Conservation (phyloP, 2,797 vertebrate species). For the Bovichtus diacanthus region DNA sequence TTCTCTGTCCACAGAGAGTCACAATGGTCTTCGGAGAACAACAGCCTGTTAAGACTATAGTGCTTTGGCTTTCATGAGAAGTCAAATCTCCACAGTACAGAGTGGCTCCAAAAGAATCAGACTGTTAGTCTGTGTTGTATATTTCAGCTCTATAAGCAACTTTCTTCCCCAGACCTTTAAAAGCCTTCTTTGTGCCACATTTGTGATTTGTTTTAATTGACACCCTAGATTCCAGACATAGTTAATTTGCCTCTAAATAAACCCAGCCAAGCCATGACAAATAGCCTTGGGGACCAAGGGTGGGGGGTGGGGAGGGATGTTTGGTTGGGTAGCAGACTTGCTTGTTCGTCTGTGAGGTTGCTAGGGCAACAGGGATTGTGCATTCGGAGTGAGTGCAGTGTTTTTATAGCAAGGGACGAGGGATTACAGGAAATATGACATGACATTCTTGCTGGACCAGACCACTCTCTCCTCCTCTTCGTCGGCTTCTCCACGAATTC, state of each 20-base stretch:
- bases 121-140: conserved; percentile 50
- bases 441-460: conserved; percentile 81
- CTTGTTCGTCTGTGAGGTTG: conserved; percentile 85
- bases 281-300: conserved; percentile 82
- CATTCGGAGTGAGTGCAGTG: conserved; percentile 75
- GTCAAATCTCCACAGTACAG: conserved; percentile 38
- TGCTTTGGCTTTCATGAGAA: conserved; percentile 30
- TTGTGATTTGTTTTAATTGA: conserved; percentile 78
- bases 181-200: conserved; percentile 69
- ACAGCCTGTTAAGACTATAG: conserved; percentile 39
- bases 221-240: conserved; percentile 87
- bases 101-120: conserved; percentile 39
- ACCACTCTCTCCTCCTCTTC: conserved; percentile 50
- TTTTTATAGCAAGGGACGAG: conserved; percentile 84
- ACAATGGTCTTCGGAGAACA: conserved; percentile 26
- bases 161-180: conserved; percentile 46
- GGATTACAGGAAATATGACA: conserved; percentile 91
- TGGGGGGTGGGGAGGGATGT: conserved; percentile 70
- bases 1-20: conserved; percentile 22
- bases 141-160: conserved; percentile 50
- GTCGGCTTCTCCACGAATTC: conserved; percentile 53
- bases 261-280: conserved; percentile 88
- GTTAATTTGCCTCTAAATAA: conserved; percentile 90
- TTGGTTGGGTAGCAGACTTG: conserved; percentile 82
- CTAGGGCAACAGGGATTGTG: conserved; percentile 79